A percentile compares a stretch with the other conserved stretches of the same genome.
Conservation (phyloP, 2,113 vertebrate genomes). For the Pachycephala philippinensis region DNA sequence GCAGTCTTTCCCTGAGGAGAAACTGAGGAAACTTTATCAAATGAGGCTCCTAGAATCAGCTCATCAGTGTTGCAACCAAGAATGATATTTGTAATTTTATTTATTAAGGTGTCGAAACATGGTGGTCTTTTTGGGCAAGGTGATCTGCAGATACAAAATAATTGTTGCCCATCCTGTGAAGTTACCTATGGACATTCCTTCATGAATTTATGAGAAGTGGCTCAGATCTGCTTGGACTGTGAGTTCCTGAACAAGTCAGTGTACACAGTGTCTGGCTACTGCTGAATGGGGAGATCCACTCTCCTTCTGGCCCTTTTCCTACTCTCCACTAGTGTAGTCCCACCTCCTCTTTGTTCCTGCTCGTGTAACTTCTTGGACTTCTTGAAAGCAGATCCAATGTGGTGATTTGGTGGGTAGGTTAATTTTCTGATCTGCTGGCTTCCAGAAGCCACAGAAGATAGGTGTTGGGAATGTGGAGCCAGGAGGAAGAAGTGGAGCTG, state of each 20-base stretch:
- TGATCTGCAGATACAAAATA: not conserved
- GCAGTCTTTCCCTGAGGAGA: not conserved
- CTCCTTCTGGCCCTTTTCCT: not conserved
- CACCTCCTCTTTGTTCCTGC: not conserved
- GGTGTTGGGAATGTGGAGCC: not conserved
- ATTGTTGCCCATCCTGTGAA: not conserved
- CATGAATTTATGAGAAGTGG: not conserved
- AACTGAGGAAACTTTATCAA: not conserved
- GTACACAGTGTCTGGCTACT: not conserved
- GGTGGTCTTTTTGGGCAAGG: not conserved
- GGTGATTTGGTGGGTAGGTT: fast-evolving
- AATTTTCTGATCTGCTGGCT: not conserved
- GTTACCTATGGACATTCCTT: not conserved
- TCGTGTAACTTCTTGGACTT: not conserved
- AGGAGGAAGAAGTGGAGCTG: not conserved
- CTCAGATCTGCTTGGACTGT: not conserved
- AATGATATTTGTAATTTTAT: not conserved
- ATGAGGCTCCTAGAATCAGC: not conserved
- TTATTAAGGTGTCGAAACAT: not conserved
- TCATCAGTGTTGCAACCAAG: not conserved
- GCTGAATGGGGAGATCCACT: not conserved
- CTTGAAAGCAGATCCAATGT: not conserved
- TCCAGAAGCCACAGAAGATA: not conserved
- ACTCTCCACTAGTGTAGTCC: not conserved
- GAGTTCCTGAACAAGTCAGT: not conserved